Conservation (phyloP, 1,140 invertebrate genomes). For the Psix sp. region DNA sequence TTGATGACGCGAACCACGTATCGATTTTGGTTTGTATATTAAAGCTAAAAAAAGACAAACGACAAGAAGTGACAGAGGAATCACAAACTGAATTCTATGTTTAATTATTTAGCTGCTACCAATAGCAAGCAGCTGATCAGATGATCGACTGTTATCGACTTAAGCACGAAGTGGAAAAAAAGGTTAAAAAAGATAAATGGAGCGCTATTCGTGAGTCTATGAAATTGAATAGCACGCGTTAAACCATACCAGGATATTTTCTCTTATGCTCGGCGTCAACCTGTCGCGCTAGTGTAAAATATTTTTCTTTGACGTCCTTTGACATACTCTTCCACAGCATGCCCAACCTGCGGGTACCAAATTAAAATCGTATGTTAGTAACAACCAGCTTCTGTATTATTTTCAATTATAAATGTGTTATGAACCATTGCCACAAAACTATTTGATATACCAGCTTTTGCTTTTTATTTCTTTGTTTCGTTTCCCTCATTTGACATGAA, state of each 20-base stretch:
- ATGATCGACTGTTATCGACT: background rate
- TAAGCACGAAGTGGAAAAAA: too few relatives aligned
- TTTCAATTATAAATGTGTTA: too few relatives aligned
- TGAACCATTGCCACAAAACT: too few relatives aligned
- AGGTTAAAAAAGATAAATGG: slow-evolving; percentile 22
- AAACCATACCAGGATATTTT: slow-evolving; percentile 80
- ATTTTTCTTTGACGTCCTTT: slow-evolving; percentile 77
- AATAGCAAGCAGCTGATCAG: slow-evolving; percentile 8
- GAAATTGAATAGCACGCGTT: slow-evolving; percentile 8
- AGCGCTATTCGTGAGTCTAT: slow-evolving; percentile 11
- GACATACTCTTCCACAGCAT: slow-evolving; percentile 78
- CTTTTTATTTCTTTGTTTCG: slow-evolving; percentile 5
- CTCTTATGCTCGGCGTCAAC: slow-evolving; percentile 81
- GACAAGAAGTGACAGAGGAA: too few relatives aligned
- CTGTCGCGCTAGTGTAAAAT: slow-evolving; percentile 79
- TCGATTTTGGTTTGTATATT: slow-evolving; percentile 64
- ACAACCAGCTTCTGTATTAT: too few relatives aligned
- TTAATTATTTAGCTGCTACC: slow-evolving; percentile 13
- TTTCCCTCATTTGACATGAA: slow-evolving; percentile 20
- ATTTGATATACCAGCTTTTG: background rate
- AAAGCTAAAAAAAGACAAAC: slow-evolving; percentile 31
- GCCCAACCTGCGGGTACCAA: slow-evolving; percentile 72
- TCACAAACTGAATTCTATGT: slow-evolving; percentile 10
- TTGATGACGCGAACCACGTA: slow-evolving; percentile 60
- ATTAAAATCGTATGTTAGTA: too few relatives aligned